Base-by-base conservation (phyloP, 2,888 invertebrate species). In the Stenchaetothrips biformis region DNA sequence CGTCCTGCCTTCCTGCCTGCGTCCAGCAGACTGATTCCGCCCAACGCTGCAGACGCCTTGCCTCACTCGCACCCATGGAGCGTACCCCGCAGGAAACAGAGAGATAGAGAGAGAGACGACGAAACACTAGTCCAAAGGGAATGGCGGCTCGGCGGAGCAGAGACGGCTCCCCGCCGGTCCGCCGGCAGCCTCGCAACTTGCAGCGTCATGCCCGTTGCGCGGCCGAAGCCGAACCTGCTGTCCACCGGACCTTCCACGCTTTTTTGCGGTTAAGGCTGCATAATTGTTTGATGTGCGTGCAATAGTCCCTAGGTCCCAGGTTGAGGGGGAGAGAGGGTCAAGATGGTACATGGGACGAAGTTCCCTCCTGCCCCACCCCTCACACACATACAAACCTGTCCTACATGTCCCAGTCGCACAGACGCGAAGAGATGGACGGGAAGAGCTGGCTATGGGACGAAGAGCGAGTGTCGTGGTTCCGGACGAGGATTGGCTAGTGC, bases 201-300 rank as follows among this genome's bases (percentile, higher is more conserved):
- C 37, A 37, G 8, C 13, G 53, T 53, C 53, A 53, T 53, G 53
- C 53, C 53, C 53, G 53, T 53, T 53, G 53, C 53, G 53, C 13
- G 16, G 53, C 13, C 4, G 53, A 6, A 25, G 67, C 67, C 21
- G 9, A 21, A 21, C 21, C 21, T 18, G 21, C 21, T 21, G 67
- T 11, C 25, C 25, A 74, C 25, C 21, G 67, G 67, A 21, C 67
- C 67, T 25, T 74, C 67, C 67, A 74, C 67, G 67, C 67, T 74
- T 74, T 74, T 8, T 74, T 21, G 9, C 25, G 67, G 21, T 74
- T 25, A 74, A 74, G 67, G 67, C 67, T 74, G 25, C 67, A 74
- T 74, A 74, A 74, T 74, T 74, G 67, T 74, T 74, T 74, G 67
- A 74, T 21, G 67, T 74, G 67, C 67, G 67, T 74, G 67, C 67